These are phyloP conservation scores for Alitta virens DNA, from an alignment of 2,888 invertebrate genomes.

Conservation along the genomic window DNA sequence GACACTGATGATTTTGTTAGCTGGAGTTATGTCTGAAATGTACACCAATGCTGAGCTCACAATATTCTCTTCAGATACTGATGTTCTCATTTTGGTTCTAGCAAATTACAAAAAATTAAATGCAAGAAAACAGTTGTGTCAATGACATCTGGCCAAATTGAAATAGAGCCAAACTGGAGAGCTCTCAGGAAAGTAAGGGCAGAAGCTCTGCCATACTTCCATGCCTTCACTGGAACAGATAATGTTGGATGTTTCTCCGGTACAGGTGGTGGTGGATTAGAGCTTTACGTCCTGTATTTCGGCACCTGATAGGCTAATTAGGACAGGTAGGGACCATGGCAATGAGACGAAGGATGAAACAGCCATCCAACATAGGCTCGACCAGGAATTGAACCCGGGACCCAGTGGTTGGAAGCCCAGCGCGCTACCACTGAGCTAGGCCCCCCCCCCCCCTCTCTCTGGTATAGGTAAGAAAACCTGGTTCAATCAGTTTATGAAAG, in stretches of 20 bases:
- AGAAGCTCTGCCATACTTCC: neutral
- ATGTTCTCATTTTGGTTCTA: neutral
- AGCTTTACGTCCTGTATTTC: no score
- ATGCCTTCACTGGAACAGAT: conserved; percentile 15
- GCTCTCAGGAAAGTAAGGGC: neutral
- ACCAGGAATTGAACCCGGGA: no score
- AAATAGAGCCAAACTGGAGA: neutral
- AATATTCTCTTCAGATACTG: neutral
- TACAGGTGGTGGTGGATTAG: no score
- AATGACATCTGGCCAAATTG: neutral
- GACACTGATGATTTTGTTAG: no score
- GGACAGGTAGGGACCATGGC: no score
- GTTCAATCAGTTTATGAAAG: conserved; percentile 5
- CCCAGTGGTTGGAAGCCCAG: no score
- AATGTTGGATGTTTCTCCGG: conserved; percentile 14
- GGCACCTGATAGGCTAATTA: no score
- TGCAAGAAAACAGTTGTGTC: neutral
- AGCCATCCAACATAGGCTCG: no score
- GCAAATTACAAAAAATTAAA: neutral
- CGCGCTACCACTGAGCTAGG: no score
- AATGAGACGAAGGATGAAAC: no score
- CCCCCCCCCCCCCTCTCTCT: no score
- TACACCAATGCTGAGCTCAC: neutral
- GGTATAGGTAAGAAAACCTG: conserved; percentile 19
- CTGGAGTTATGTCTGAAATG: no score